Evolutionary conservation across 2,113 vertebrate genomes (phyloP), one percentile per base, ranked within the genome.

Genomic region (Melanotaenia duboulayi): DNA sequence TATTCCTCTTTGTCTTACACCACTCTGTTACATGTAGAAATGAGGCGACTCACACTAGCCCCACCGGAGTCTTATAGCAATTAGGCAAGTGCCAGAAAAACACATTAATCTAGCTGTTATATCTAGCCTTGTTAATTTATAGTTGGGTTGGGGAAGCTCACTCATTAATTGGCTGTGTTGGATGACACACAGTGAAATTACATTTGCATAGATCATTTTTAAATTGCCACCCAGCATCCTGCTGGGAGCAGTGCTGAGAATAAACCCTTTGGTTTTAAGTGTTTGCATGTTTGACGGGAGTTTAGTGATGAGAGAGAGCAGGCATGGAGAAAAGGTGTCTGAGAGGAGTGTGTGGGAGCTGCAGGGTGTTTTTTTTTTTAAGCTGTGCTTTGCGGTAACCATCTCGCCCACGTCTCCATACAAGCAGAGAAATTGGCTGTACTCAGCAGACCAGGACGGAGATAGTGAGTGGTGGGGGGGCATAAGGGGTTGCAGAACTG

Each of bases 41-140:
- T 59, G 71, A 85, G 75, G 70, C 89, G 28, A 71, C 81, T 78
- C 52, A 44, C 74, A 82, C 70, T 72, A 64, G 86, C 89, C 92
- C 90, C 87, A 86, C 80, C 70, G 87, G 91, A 91, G 84, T 89
- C 85, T 80, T 90, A 73, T 55, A 61, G 92, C 91, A 94, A 94
- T 94, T 92, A 94, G 87, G 76, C 87, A 87, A 90, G 87, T 90
- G 88, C 83, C 89, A 87, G 90, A 88, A 93, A 93, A 94, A 91
- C 90, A 92, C 90, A 94, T 93, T 92, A 90, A 94, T 92, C 93
- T 91, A 82, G 84, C 92, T 88, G 89, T 92, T 92, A 93, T 92
- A 94, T 93, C 91, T 89, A 85, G 81, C 85, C 82, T 76, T 79
- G 89, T 90, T 94, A 90, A 93, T 93, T 93, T 93, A 92, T 92